phyloP scores from a whole-genome alignment of 92 coral and sea anemone genomes.

The Porites cylindrica region DNA sequence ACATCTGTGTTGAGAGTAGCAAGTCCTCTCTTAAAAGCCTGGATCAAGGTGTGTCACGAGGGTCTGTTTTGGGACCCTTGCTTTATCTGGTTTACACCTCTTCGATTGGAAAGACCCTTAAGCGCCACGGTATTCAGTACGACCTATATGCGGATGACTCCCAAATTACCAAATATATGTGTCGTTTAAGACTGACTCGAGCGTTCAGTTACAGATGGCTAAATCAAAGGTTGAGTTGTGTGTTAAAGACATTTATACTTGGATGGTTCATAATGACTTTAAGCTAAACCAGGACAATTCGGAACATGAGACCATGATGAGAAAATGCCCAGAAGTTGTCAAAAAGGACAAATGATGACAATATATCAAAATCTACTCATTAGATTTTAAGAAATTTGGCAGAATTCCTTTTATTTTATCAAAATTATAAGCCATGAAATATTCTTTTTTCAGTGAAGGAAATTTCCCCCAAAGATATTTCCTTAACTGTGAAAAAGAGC shows the following conservation, averaged over 20 bases:
- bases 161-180: background rate
- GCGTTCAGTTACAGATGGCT: background rate
- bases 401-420: too few species aligned
- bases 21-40: background rate
- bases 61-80: background rate
- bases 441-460: too few species aligned
- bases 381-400: too few species aligned
- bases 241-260: slow-evolving; percentile 27
- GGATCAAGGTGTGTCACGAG: background rate
- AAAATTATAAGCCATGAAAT: too few species aligned
- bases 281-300: slow-evolving; percentile 40
- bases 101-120: background rate
- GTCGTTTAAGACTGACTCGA: background rate
- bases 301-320: background rate
- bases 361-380: too few species aligned
- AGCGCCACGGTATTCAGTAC: background rate
- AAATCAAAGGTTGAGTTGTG: slow-evolving; percentile 19
- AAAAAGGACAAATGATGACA: too few species aligned
- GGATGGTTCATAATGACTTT: slow-evolving; percentile 37
- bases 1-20: background rate
- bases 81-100: slow-evolving; percentile 2
- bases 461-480: too few species aligned
- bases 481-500: too few species aligned
- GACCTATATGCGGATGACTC: slow-evolving; percentile 1
- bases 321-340: too few species aligned